A percentile compares a stretch with the other conserved stretches of the same genome.
These are phyloP conservation scores for Hypolimnas misippus DNA, from an alignment of 2,888 invertebrate genomes.

Conservation along the genomic window DNA sequence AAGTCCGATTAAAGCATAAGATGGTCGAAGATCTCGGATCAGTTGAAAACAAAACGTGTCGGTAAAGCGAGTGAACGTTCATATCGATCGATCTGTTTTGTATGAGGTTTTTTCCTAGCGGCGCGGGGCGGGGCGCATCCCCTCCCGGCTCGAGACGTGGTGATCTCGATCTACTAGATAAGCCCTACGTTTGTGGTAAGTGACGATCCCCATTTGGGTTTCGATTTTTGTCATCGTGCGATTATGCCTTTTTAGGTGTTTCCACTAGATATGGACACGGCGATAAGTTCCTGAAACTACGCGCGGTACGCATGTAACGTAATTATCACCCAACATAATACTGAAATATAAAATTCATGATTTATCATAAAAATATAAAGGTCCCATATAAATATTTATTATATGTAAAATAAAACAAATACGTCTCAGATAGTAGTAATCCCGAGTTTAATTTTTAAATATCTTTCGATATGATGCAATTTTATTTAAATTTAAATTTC, in stretches of 20 bases:
- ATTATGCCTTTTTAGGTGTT: constrained; percentile 5
- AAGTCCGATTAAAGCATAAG: constrained; percentile 23
- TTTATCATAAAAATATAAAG: background rate
- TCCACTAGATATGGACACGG: constrained; percentile 14
- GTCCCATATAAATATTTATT: background rate
- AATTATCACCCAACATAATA: background rate
- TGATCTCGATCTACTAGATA: constrained; percentile 43
- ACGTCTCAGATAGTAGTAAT: background rate
- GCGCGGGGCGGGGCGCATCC: constrained; percentile 59
- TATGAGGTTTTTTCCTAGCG: constrained; percentile 67
- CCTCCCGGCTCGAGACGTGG: constrained; percentile 45
- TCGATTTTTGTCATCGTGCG: constrained; percentile 14
- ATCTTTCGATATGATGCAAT: background rate
- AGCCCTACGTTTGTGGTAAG: constrained; percentile 48
- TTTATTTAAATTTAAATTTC: background rate
- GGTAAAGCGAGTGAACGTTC: constrained; percentile 57
- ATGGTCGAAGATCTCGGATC: constrained; percentile 42
- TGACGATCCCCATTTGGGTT: constrained; percentile 39
- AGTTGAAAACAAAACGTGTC: constrained; percentile 54
- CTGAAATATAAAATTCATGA: background rate
- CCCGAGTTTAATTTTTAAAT: background rate
- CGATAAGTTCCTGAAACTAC: constrained; percentile 5
- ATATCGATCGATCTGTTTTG: constrained; percentile 80
- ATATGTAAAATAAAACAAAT: background rate
- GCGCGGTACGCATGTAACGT: constrained; percentile 7